Percentiles rank a stretch among this genome's conserved stretches.
These are phyloP conservation scores for Knipowitschia caucasica DNA, from an alignment of 2,797 vertebrate genomes.

Conservation along the genomic window DNA sequence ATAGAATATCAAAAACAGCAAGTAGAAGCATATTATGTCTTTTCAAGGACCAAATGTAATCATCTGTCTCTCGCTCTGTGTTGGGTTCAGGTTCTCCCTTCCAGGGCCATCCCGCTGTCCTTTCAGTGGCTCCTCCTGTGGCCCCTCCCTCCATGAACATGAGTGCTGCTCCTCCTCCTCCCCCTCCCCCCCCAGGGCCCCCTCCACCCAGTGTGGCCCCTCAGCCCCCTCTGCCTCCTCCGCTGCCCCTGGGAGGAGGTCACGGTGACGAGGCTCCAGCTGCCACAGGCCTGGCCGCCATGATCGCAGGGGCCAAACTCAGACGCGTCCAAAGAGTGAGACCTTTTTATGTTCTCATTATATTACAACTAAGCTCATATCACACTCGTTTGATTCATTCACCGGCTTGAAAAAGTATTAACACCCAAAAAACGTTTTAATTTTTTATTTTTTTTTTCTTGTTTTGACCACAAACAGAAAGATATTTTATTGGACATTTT, in stretches of 20 bases:
- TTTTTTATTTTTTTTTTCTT: too few relatives aligned
- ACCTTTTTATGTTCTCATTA: neutral
- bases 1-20: too few relatives aligned
- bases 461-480: neutral
- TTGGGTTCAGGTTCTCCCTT: conserved; percentile 90
- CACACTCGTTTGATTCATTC: too few relatives aligned
- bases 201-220: conserved; percentile 75
- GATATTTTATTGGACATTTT: too few relatives aligned
- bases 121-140: conserved; percentile 76
- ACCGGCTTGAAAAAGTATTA: too few relatives aligned
- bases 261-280: conserved; percentile 78
- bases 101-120: conserved; percentile 86
- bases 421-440: too few relatives aligned
- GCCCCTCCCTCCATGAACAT: conserved; percentile 76
- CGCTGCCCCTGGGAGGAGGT: conserved; percentile 65
- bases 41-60: neutral
- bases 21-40: too few relatives aligned
- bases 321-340: conserved; percentile 92
- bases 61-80: neutral
- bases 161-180: conserved; percentile 69
- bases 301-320: conserved; percentile 96
- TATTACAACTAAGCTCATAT: neutral
- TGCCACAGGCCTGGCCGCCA: conserved; percentile 87
- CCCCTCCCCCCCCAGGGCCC: conserved; percentile 72
- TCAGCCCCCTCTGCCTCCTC: conserved; percentile 79